phyloP scores from a whole-genome alignment of 2,888 invertebrate genomes.

The Drosophila lutescens region DNA sequence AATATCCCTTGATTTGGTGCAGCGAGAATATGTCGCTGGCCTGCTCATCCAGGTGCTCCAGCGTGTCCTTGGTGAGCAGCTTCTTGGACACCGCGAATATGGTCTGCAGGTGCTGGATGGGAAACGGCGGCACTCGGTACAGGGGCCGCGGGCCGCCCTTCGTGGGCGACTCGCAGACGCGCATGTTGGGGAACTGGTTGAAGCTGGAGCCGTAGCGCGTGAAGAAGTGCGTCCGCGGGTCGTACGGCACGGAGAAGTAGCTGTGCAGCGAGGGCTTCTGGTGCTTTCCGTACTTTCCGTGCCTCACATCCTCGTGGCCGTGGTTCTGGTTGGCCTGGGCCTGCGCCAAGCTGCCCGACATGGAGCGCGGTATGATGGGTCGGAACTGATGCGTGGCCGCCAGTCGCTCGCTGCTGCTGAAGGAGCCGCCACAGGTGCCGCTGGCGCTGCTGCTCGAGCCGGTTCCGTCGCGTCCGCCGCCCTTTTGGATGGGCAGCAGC shows the following conservation, averaged over 20 bases:
- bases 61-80: constrained; percentile 92
- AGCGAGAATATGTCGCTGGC: constrained; percentile 91
- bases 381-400: constrained; percentile 88
- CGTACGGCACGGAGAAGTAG: constrained; percentile 90
- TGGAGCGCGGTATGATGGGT: constrained; percentile 95
- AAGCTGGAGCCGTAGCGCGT: constrained; percentile 96
- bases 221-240: constrained; percentile 94
- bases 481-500: constrained; percentile 85
- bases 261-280: constrained; percentile 81
- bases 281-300: constrained; percentile 61
- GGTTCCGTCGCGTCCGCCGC: constrained; percentile 57
- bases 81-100: constrained; percentile 93
- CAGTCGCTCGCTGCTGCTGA: constrained; percentile 86
- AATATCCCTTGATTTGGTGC: constrained; percentile 91
- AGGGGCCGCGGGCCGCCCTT: constrained; percentile 84
- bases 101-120: constrained; percentile 91
- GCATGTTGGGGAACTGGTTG: constrained; percentile 93
- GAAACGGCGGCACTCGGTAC: constrained; percentile 77
- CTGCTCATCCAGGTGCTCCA: constrained; percentile 92
- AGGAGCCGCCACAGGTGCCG: constrained; percentile 61
- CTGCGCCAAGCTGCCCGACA: constrained; percentile 92
- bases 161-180: constrained; percentile 90
- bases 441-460: constrained; percentile 39
- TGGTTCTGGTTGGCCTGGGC: constrained; percentile 34
- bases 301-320: constrained; percentile 75